These are phyloP conservation scores for Mythimna impura DNA, from an alignment of 2,888 invertebrate species.

Conservation along the genomic window DNA sequence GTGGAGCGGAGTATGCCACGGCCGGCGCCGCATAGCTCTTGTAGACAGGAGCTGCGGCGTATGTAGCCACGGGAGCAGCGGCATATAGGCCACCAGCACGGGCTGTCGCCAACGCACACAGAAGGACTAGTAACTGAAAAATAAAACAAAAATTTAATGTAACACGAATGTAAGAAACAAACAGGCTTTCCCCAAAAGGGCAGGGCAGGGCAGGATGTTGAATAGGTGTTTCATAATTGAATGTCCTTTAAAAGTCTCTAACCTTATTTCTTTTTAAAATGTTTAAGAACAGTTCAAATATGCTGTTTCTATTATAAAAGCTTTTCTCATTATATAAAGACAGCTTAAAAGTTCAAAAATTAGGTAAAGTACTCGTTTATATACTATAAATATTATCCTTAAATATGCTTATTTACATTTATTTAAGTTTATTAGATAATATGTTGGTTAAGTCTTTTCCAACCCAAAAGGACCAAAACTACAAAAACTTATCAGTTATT, in stretches of 20 bases:
- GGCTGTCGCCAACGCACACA: conserved; percentile 89
- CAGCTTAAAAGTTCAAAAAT: neutral
- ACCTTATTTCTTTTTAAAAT: neutral
- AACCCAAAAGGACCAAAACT: neutral
- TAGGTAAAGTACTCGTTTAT: neutral
- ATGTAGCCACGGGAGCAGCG: conserved; percentile 61
- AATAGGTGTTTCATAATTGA: neutral
- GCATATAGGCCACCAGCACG: conserved; percentile 88
- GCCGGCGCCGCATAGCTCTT: conserved; percentile 75
- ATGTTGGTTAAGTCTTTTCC: neutral
- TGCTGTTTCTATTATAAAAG: neutral
- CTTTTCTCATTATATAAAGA: neutral
- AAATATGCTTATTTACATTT: neutral
- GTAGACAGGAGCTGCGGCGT: conserved; percentile 70
- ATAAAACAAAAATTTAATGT: conserved; percentile 35
- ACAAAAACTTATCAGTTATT: neutral
- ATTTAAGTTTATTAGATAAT: neutral
- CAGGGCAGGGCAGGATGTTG: neutral
- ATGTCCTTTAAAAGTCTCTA: neutral
- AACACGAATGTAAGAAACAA: neutral
- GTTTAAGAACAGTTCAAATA: neutral
- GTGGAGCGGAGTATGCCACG: conserved; percentile 71
- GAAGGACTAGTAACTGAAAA: conserved; percentile 88
- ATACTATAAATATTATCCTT: too few relatives aligned
- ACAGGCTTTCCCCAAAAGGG: neutral